phyloP scores from a whole-genome alignment of 2,888 invertebrate species.

The Sarcophaga caerulescens region DNA sequence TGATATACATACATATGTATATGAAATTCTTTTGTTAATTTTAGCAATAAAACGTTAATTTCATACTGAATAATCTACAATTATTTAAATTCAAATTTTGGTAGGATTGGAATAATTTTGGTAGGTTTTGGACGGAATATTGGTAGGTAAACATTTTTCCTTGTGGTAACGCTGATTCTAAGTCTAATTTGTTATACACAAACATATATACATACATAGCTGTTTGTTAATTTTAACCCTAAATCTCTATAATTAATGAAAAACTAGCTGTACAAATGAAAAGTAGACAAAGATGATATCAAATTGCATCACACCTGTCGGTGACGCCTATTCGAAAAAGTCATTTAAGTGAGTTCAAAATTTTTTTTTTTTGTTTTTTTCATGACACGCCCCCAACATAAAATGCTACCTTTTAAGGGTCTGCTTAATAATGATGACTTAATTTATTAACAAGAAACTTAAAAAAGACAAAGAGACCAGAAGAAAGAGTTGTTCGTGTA shows the following conservation, averaged over 20 bases:
- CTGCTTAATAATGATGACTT: slow-evolving; percentile 62
- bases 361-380: neutral
- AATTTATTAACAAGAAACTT: slow-evolving; percentile 41
- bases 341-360: neutral
- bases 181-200: no score
- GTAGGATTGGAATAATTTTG: no score
- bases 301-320: slow-evolving; percentile 56
- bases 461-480: slow-evolving; percentile 7
- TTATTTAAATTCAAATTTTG: no score
- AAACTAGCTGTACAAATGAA: neutral
- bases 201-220: no score
- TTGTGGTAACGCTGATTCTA: no score
- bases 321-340: slow-evolving; percentile 40
- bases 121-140: no score
- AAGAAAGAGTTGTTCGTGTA: slow-evolving; percentile 37
- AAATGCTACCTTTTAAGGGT: slow-evolving; percentile 26
- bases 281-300: slow-evolving; percentile 18
- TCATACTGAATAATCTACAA: no score
- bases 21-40: no score
- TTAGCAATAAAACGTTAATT: no score
- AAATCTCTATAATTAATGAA: slow-evolving; percentile 17
- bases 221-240: no score
- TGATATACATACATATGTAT: no score
- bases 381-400: slow-evolving; percentile 48
- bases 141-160: no score